These are phyloP conservation scores for Phymatocera aterrima DNA, from an alignment of 2,888 invertebrate species.

Conservation along the genomic window DNA sequence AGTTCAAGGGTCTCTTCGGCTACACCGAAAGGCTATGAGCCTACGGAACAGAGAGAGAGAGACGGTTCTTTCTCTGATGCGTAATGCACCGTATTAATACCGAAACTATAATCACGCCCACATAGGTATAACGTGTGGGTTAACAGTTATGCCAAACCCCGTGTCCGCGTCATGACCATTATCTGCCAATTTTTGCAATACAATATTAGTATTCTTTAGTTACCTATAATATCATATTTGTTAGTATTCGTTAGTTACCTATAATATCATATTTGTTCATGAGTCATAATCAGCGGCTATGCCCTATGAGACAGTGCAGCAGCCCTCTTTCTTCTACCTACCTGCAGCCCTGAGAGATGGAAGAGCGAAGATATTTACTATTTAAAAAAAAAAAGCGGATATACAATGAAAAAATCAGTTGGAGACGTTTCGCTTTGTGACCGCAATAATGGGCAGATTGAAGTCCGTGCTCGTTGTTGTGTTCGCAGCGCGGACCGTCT, in stretches of 20 bases:
- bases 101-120: no score
- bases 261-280: neutral
- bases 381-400: neutral
- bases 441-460: conserved; percentile 74
- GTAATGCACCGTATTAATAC: no score
- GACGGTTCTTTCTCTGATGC: no score
- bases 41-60: no score
- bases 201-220: neutral
- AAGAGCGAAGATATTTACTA: no score
- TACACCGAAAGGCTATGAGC: neutral
- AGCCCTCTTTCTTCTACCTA: neutral
- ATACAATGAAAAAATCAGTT: conserved; percentile 25
- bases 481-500: conserved; percentile 65
- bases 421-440: conserved; percentile 74
- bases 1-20: conserved; percentile 2
- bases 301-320: no score
- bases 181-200: neutral
- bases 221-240: neutral
- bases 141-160: neutral
- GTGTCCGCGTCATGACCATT: neutral
- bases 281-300: no score
- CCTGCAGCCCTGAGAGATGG: neutral
- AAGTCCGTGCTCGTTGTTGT: conserved; percentile 70
- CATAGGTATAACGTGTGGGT: neutral
- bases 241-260: neutral